Base-by-base conservation (phyloP, 1,140 invertebrate genomes). In the Laodelphax striatellus region DNA sequence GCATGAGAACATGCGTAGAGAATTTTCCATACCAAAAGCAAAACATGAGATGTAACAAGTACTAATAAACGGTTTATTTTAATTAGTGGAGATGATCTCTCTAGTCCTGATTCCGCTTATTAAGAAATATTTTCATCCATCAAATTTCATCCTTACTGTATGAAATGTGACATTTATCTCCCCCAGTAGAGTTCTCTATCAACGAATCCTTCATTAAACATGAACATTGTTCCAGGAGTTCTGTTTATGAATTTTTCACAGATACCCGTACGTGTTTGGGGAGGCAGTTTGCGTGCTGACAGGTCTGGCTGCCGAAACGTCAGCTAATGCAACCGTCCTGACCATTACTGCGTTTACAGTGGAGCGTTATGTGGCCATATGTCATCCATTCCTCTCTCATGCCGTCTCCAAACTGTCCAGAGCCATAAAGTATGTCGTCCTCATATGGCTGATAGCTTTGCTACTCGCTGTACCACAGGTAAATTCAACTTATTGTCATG, bases 321-420 rank as follows among this genome's bases (percentile, higher is more conserved):
- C 89, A 0, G 85, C 87, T 4, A 92, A 94, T 71, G 90, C 91
- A 0, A 94, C 92, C 0, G 87, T 95, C 0, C 75, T 95, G n/a
- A 95, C 91, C 1, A 95, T 96, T 63, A 92, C 90, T 1, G 84
- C 85, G 11, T 92, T 92, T 73, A 92, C 90, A 0, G 77, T 90
- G 2, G 90, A 93, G 71, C 75, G 90, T 13, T 92, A 90, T 70
- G 76, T 90, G n/a, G 88, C 87, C 52, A 89, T 90, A 60, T 89
- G 87, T 68, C 85, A 89, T 72, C 88, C 88, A 5, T 79, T 90
- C 65, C 75, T 80, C 66, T 80, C 83, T 1, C 80, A 82, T 64
- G 92, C 86, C 2, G 86, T 92, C 77, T 90, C 88, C 0, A 90
- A 87, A 57, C 70, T 88, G 5, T 86, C 83, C 5, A 73, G 87